phyloP scores from a whole-genome alignment of 2,113 vertebrate species.

The Phaetusa simplex region DNA sequence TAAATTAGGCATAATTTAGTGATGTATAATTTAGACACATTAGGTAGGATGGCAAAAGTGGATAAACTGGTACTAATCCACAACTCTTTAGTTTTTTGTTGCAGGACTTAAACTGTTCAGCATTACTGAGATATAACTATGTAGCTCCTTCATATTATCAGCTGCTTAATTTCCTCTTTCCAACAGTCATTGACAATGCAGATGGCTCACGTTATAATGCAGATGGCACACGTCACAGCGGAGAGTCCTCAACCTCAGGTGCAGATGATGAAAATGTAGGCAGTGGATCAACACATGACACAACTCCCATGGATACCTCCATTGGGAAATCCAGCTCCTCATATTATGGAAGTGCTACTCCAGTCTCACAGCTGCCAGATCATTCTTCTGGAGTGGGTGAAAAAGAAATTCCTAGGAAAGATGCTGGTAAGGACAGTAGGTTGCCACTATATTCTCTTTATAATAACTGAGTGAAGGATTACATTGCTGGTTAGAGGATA shows the following conservation, averaged over 20 bases:
- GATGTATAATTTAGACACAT: background rate
- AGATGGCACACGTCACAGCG: constrained; percentile 12
- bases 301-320: constrained; percentile 39
- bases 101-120: background rate
- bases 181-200: constrained; percentile 72
- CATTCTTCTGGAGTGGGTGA: background rate
- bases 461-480: background rate
- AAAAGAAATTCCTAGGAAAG: background rate
- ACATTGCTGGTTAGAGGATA: background rate
- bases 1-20: background rate
- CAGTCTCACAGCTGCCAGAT: background rate
- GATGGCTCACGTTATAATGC: constrained; percentile 69
- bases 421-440: constrained; percentile 54
- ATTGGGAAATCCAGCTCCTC: constrained; percentile 48
- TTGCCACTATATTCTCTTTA: background rate
- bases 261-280: constrained; percentile 57
- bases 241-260: constrained; percentile 41
- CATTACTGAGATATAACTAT: background rate
- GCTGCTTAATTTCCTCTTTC: background rate
- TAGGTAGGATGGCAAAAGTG: background rate
- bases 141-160: background rate
- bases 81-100: background rate
- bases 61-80: background rate
- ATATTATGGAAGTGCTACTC: background rate
- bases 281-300: constrained; percentile 65